These are phyloP conservation scores for Lagodon rhomboides DNA, from an alignment of 2,797 vertebrate species.

Conservation along the genomic window DNA sequence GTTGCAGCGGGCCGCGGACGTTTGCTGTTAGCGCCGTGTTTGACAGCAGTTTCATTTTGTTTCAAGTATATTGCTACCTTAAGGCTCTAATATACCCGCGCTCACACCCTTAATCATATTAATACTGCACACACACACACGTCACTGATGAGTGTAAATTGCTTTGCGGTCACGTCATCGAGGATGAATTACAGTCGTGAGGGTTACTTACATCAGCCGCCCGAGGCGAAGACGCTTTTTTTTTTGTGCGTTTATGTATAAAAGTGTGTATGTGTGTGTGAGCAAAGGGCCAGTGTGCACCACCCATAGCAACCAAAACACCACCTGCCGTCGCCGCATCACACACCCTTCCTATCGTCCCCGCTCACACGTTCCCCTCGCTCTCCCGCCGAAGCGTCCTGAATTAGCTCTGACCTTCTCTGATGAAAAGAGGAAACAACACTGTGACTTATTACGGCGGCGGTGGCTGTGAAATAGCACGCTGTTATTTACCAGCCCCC, in stretches of 20 bases:
- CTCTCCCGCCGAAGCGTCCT: conserved; percentile 53
- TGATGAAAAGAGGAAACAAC: conserved; percentile 74
- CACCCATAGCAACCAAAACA: conserved; percentile 63
- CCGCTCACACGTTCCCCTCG: conserved; percentile 34
- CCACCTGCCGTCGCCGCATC: conserved; percentile 31
- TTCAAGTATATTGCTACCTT: conserved; percentile 37
- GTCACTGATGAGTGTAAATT: conserved; percentile 56
- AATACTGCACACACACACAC: conserved; percentile 30
- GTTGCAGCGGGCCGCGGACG: neutral
- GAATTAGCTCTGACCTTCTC: conserved; percentile 83
- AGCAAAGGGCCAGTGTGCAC: neutral
- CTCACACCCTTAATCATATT: conserved; percentile 39
- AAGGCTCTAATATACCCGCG: conserved; percentile 22
- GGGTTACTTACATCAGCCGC: conserved; percentile 47
- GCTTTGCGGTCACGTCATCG: conserved; percentile 34
- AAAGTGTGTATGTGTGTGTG: neutral
- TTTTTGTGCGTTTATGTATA: conserved; percentile 7
- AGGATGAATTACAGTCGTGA: conserved; percentile 47
- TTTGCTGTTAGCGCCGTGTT: conserved; percentile 10
- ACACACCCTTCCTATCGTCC: conserved; percentile 35
- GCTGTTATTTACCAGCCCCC: conserved; percentile 75
- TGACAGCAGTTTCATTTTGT: conserved; percentile 42
- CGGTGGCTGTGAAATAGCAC: conserved; percentile 63
- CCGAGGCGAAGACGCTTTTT: conserved; percentile 23
- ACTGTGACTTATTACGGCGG: conserved; percentile 51